Evolutionary conservation across 2,113 vertebrate species (phyloP).

Genomic region (Sakesphorus luctuosus): DNA sequence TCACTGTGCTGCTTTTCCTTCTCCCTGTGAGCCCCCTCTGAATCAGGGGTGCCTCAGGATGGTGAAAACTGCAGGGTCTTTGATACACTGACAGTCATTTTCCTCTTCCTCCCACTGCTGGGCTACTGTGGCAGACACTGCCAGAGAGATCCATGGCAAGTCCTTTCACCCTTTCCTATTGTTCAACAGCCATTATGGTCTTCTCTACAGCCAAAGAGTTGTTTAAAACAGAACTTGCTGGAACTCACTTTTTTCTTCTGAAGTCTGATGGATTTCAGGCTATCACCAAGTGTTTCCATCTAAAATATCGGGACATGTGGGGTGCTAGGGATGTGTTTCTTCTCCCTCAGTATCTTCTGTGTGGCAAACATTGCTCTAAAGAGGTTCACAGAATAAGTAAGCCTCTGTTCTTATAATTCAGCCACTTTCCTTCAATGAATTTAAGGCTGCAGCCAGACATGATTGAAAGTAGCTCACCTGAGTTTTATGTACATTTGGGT

Average conservation of each 20-base stretch:
- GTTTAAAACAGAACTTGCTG: neutral
- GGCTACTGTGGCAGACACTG: neutral
- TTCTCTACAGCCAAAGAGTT: neutral
- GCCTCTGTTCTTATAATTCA: neutral
- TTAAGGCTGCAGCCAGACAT: neutral
- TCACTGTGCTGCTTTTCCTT: neutral
- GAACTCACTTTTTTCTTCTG: neutral
- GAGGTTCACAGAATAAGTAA: neutral
- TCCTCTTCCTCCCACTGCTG: neutral
- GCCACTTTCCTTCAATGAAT: neutral
- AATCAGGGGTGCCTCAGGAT: neutral
- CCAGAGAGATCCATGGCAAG: neutral
- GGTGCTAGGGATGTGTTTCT: neutral
- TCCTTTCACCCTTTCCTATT: neutral
- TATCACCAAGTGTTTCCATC: neutral
- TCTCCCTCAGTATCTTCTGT: neutral
- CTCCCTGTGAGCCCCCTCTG: neutral
- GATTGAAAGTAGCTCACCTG: neutral
- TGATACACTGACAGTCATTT: neutral
- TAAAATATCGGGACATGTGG: neutral
- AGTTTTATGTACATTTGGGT: neutral
- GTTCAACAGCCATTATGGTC: neutral
- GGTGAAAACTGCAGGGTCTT: neutral
- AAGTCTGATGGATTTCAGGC: neutral
- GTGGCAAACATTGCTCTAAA: neutral